Evolutionary conservation across 2,797 vertebrate species (phyloP).

Genomic region (Alexandromys oeconomus): DNA sequence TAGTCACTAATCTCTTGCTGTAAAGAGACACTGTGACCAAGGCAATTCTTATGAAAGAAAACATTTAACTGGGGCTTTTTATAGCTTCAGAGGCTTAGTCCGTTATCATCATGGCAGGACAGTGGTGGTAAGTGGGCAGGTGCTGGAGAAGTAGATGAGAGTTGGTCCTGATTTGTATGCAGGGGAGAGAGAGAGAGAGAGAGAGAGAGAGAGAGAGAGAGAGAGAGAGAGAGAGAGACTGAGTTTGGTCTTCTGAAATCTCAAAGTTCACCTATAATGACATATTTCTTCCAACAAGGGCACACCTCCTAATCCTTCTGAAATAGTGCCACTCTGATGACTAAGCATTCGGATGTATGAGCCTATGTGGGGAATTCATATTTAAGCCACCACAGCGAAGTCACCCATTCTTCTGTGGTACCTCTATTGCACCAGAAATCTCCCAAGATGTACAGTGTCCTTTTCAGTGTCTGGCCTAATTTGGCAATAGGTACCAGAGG

Average conservation of each 20-base stretch:
- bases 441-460: neutral
- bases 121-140: neutral
- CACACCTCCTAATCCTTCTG: neutral
- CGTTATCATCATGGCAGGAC: neutral
- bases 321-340: neutral
- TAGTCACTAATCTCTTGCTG: no score
- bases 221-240: neutral
- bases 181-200: neutral
- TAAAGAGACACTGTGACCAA: neutral
- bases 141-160: neutral
- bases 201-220: neutral
- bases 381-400: neutral
- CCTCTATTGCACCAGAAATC: neutral
- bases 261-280: neutral
- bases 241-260: neutral
- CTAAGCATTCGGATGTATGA: neutral
- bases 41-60: neutral
- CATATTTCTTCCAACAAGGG: neutral
- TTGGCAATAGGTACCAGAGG: neutral
- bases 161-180: neutral
- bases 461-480: neutral
- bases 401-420: neutral
- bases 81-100: neutral
- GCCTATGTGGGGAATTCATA: neutral
- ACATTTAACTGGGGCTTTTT: neutral